These are phyloP conservation scores for Sander lucioperca DNA, from an alignment of 2,113 vertebrate species.

Conservation along the genomic window DNA sequence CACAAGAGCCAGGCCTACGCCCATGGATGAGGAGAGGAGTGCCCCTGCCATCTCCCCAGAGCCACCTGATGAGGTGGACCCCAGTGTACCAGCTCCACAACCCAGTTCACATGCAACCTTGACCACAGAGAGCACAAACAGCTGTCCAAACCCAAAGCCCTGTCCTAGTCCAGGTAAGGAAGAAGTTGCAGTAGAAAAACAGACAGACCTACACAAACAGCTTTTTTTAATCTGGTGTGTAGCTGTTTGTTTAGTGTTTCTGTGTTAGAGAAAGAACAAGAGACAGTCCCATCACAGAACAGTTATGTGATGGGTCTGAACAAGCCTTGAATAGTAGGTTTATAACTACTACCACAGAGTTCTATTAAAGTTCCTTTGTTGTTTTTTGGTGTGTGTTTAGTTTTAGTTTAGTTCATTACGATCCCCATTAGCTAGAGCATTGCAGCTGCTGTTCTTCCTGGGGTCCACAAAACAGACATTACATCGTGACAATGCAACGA, in stretches of 20 bases:
- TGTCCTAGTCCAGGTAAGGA: slow-evolving; percentile 63
- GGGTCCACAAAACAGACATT: too few relatives aligned
- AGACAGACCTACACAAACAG: background rate
- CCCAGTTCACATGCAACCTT: slow-evolving; percentile 24
- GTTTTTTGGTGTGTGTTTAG: background rate
- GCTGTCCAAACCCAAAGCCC: slow-evolving; percentile 25
- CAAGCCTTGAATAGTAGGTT: slow-evolving; percentile 21
- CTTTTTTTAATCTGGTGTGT: background rate
- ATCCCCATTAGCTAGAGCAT: too few relatives aligned
- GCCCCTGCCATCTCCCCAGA: slow-evolving; percentile 68
- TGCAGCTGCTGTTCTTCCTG: too few relatives aligned
- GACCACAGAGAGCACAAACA: slow-evolving; percentile 40
- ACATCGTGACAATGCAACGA: background rate
- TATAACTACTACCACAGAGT: slow-evolving; percentile 15
- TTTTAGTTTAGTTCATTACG: too few relatives aligned
- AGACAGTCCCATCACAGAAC: background rate
- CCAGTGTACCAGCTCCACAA: slow-evolving; percentile 25
- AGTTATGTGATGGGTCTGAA: slow-evolving; percentile 22
- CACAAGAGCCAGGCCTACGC: slow-evolving; percentile 65
- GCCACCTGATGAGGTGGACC: slow-evolving; percentile 71
- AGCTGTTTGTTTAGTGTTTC: background rate
- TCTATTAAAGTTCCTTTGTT: slow-evolving; percentile 14
- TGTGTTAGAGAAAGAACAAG: slow-evolving; percentile 9
- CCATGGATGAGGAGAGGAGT: slow-evolving; percentile 81
- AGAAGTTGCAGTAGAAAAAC: background rate